Percentiles rank a stretch among this genome's conserved stretches.
These are phyloP conservation scores for Pluvianellus socialis DNA, from an alignment of 2,113 vertebrate species.

Conservation along the genomic window DNA sequence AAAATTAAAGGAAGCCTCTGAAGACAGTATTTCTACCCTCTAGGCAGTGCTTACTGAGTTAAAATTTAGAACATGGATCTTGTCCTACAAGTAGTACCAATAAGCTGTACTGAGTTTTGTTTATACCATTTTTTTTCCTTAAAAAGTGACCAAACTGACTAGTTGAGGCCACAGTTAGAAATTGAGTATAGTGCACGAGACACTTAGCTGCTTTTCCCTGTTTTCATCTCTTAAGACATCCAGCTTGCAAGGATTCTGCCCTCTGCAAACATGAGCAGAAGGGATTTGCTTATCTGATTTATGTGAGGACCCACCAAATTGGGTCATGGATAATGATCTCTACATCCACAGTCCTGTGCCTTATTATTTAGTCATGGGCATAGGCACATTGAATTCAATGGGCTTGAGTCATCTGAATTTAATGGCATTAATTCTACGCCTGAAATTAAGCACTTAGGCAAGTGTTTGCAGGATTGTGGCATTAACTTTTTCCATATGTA, in stretches of 20 bases:
- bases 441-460: background rate
- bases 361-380: slow-evolving; percentile 30
- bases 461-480: background rate
- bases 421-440: background rate
- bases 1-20: background rate
- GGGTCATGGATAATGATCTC: slow-evolving; percentile 22
- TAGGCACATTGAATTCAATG: background rate
- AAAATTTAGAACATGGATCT: background rate
- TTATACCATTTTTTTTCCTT: background rate
- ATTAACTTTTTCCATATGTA: slow-evolving; percentile 12
- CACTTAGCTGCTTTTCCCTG: background rate
- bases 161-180: accelerated
- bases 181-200: background rate
- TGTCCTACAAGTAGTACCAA: background rate
- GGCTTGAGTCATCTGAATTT: background rate
- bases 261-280: slow-evolving; percentile 7
- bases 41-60: background rate
- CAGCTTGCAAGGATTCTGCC: background rate
- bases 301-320: slow-evolving; percentile 8
- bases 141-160: background rate
- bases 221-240: slow-evolving; percentile 1
- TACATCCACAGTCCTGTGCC: background rate
- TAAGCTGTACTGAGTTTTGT: background rate
- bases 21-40: background rate
- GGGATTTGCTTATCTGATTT: slow-evolving; percentile 53